Percentiles rank a stretch among this genome's conserved stretches.
Conservation (phyloP, 2,113 vertebrate species). For the Dipodomys ordii region DNA sequence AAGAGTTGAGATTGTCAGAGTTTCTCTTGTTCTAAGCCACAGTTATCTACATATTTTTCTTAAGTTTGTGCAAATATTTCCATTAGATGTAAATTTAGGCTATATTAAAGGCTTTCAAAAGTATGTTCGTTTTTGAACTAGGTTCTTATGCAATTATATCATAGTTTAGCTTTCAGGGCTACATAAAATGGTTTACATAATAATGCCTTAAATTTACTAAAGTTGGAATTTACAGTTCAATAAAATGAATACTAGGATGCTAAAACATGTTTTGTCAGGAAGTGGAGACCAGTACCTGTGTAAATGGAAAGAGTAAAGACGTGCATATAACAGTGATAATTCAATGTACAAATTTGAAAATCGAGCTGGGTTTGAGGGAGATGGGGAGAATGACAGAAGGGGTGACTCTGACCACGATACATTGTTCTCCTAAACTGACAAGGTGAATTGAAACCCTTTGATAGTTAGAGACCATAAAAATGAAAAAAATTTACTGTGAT, state of each 20-base stretch:
- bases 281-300: no score
- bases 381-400: no score
- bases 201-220: background rate
- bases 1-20: background rate
- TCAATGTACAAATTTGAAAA: no score
- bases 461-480: no score
- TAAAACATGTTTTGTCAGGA: no score
- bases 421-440: no score
- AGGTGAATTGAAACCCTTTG: no score
- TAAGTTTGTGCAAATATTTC: background rate
- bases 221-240: background rate
- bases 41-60: background rate
- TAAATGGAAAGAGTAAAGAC: no score
- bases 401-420: no score
- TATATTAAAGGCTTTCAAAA: background rate
- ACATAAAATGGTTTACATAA: background rate
- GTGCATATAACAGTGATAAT: no score
- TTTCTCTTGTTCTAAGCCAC: background rate
- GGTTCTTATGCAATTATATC: background rate
- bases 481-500: background rate
- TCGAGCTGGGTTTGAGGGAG: no score
- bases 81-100: background rate
- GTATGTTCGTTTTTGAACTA: background rate
- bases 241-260: no score
- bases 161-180: background rate